These are phyloP conservation scores for Phylloscopus collybita DNA, from an alignment of 2,797 vertebrate species.

Conservation along the genomic window DNA sequence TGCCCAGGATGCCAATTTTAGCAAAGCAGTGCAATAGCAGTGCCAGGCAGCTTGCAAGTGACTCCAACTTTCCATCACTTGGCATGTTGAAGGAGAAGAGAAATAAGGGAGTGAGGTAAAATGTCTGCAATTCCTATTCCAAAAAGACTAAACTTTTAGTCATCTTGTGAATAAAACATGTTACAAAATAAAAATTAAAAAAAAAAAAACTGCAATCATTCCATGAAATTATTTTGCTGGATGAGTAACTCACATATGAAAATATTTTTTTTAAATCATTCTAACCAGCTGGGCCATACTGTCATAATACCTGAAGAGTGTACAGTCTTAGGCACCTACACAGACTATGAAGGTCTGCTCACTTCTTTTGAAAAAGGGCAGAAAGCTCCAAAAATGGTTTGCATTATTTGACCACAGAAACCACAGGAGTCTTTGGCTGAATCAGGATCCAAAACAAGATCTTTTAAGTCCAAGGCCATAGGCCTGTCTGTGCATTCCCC, in stretches of 20 bases:
- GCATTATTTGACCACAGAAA: not conserved
- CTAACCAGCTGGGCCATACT: not conserved
- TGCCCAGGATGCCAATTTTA: not conserved
- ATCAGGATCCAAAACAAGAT: not conserved
- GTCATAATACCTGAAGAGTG: not conserved
- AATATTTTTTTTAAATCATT: not conserved
- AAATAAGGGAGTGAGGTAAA: not conserved
- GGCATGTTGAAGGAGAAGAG: not conserved
- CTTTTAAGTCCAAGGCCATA: not conserved
- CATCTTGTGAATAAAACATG: not conserved
- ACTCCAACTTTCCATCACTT: not conserved
- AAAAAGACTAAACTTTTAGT: not conserved
- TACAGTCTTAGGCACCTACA: not conserved
- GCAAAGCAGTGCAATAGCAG: not conserved
- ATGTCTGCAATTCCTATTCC: not conserved
- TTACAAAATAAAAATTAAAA: not conserved
- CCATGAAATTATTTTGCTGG: not conserved
- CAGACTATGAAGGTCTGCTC: not conserved
- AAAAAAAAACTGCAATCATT: not conserved
- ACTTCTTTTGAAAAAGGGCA: not conserved
- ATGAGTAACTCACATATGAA: not conserved
- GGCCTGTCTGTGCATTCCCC: not conserved
- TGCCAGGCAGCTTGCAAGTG: not conserved
- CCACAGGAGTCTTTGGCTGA: not conserved
- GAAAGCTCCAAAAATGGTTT: not conserved